Percentiles rank a stretch among this genome's conserved stretches.
These are phyloP conservation scores for Limnephilus auricula DNA, from an alignment of 2,888 invertebrate genomes.

Conservation along the genomic window DNA sequence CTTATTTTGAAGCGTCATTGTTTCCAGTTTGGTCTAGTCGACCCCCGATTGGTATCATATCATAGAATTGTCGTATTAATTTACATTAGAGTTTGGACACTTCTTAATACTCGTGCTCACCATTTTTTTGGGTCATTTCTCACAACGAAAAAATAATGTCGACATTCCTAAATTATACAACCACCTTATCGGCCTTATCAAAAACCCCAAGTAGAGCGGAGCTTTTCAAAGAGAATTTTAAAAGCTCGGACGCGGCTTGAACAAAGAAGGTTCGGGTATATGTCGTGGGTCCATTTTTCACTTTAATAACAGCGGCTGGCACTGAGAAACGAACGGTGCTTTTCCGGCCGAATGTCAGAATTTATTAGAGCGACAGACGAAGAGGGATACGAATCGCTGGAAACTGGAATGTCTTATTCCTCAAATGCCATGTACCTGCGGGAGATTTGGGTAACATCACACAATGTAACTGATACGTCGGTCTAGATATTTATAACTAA, in stretches of 20 bases:
- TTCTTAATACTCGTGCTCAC: too few species aligned
- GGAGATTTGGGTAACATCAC: background rate
- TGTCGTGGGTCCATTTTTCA: conserved; percentile 59
- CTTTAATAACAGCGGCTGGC: conserved; percentile 61
- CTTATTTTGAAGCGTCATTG: too few species aligned
- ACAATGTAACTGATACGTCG: background rate
- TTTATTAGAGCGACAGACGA: conserved; percentile 60
- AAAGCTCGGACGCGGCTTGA: conserved; percentile 10
- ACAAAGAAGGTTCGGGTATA: conserved; percentile 3
- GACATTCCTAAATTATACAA: background rate
- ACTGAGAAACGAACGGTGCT: conserved; percentile 58
- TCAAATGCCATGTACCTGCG: conserved; percentile 50
- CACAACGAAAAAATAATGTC: background rate
- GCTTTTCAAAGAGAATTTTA: conserved; percentile 6
- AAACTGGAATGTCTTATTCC: conserved; percentile 61
- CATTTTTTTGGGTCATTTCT: background rate
- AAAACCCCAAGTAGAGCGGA: background rate
- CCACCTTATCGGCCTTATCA: background rate
- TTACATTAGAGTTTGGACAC: too few species aligned
- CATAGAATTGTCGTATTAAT: too few species aligned
- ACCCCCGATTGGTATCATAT: too few species aligned
- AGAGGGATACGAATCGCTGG: conserved; percentile 62
- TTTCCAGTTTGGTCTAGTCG: too few species aligned
- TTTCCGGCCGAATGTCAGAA: conserved; percentile 63
- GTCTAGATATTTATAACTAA: background rate